These are phyloP conservation scores for Montipora foliosa DNA, from an alignment of 64 coral and sea anemone genomes.

Conservation along the genomic window DNA sequence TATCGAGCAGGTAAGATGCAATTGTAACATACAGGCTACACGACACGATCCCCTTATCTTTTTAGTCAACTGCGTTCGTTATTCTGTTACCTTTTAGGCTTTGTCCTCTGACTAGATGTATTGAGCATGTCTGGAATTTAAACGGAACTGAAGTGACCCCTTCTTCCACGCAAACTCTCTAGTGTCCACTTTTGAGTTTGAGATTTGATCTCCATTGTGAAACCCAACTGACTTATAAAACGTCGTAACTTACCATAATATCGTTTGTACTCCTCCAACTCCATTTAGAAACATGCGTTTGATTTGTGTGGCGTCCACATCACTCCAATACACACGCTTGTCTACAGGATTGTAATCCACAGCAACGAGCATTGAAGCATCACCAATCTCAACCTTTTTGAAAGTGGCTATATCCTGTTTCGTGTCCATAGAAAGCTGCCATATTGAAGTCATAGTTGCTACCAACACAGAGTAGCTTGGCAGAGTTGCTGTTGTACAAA, in stretches of 20 bases:
- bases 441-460: conserved; percentile 62
- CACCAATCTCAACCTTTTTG: conserved; percentile 23
- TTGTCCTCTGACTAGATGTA: too few species aligned
- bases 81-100: too few species aligned
- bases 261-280: conserved; percentile 44
- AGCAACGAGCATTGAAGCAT: conserved; percentile 68
- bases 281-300: conserved; percentile 75
- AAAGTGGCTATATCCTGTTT: conserved; percentile 36
- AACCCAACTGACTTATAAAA: too few species aligned
- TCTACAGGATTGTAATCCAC: conserved; percentile 81
- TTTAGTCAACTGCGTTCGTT: too few species aligned
- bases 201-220: too few species aligned
- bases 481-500: conserved; percentile 41
- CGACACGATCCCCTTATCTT: too few species aligned
- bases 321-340: conserved; percentile 86
- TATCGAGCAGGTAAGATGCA: too few species aligned
- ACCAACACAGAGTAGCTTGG: conserved; percentile 74
- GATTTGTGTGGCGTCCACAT: conserved; percentile 39
- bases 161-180: too few species aligned
- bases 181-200: too few species aligned
- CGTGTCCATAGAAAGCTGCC: conserved; percentile 65
- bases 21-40: too few species aligned
- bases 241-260: conserved; percentile 28
- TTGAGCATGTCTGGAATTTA: too few species aligned
- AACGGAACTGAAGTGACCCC: too few species aligned